These are phyloP conservation scores for Gnathonemus longibarbis DNA, from an alignment of 2,113 vertebrate genomes.

Conservation along the genomic window DNA sequence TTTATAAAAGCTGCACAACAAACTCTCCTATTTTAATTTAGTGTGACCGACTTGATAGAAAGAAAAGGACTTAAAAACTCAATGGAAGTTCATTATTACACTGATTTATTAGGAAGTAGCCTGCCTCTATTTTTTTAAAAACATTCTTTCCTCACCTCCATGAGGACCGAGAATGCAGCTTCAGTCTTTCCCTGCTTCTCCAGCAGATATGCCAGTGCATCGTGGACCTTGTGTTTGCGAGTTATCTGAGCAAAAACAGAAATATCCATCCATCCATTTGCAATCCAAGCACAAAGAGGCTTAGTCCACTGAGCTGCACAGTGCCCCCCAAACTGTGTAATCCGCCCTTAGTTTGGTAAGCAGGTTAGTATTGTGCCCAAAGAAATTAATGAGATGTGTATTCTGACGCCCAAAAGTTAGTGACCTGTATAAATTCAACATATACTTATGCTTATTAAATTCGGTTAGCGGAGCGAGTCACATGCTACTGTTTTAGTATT, in stretches of 20 bases:
- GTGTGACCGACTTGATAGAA: background rate
- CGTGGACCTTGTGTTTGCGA: slow-evolving; percentile 2
- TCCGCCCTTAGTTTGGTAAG: background rate
- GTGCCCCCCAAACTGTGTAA: background rate
- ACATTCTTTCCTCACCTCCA: slow-evolving; percentile 11
- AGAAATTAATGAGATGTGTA: no score
- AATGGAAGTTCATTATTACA: background rate
- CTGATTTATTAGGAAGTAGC: background rate
- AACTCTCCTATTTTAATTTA: background rate
- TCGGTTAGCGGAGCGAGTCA: no score
- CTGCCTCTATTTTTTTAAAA: background rate
- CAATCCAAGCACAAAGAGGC: background rate
- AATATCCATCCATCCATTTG: background rate
- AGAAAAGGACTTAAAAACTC: background rate
- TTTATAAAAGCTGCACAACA: background rate
- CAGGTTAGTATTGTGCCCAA: no score
- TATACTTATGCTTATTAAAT: no score
- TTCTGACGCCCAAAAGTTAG: no score
- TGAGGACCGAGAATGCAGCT: slow-evolving; percentile 14
- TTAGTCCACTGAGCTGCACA: background rate
- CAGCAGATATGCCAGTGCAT: slow-evolving; percentile 23
- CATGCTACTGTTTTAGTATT: no score
- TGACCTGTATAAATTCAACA: no score
- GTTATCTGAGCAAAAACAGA: slow-evolving; percentile 11
- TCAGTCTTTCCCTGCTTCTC: slow-evolving; percentile 25